phyloP scores from a whole-genome alignment of 2,797 vertebrate species.

The Allobates femoralis region DNA sequence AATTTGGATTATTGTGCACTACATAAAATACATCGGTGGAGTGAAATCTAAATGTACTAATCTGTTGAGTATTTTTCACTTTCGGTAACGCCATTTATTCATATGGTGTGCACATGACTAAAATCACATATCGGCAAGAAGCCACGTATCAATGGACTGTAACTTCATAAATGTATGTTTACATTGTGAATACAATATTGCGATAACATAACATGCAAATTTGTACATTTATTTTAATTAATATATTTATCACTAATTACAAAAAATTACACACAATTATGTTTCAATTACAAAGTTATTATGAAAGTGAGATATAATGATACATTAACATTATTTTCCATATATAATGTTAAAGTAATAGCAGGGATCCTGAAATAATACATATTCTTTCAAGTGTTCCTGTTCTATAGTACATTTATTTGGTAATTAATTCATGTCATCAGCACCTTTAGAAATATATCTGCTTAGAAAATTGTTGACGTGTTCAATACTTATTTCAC shows the following conservation, averaged over 20 bases:
- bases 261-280: slow-evolving; percentile 29
- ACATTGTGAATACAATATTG: slow-evolving; percentile 11
- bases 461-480: no score
- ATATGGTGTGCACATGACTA: slow-evolving; percentile 22
- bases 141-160: slow-evolving; percentile 7
- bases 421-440: no score
- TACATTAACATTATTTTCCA: slow-evolving; percentile 9
- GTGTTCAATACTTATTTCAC: no score
- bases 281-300: slow-evolving; percentile 33
- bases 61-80: background rate
- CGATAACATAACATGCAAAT: slow-evolving; percentile 10
- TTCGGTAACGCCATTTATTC: slow-evolving; percentile 10
- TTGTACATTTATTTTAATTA: slow-evolving; percentile 35
- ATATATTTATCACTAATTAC: slow-evolving; percentile 29
- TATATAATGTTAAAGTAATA: background rate
- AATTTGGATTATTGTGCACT: background rate
- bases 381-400: no score
- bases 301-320: slow-evolving; percentile 10
- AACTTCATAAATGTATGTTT: slow-evolving; percentile 32
- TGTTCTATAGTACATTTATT: no score
- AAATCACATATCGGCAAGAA: slow-evolving; percentile 6
- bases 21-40: background rate
- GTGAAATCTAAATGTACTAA: background rate
- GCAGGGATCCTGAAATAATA: background rate
- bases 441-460: no score